Conservation (phyloP, 2,797 vertebrate species). For the Ispidina lecontei region DNA sequence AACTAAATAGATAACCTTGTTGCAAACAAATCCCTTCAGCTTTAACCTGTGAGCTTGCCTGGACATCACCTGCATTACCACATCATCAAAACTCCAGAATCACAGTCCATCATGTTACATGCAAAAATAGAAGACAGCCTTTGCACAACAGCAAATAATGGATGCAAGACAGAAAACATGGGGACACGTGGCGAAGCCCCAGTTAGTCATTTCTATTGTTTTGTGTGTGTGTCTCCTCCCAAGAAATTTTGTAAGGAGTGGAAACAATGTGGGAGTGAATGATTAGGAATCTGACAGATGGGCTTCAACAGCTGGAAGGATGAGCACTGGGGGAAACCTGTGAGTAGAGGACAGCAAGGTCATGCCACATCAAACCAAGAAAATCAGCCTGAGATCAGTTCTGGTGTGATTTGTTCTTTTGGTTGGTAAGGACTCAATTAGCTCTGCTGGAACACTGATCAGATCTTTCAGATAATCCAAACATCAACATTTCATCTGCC, state of each 20-base stretch:
- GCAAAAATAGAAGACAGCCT: background rate
- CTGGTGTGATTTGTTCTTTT: background rate
- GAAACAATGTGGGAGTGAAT: background rate
- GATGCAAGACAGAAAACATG: background rate
- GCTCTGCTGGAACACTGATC: background rate
- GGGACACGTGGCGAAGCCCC: background rate
- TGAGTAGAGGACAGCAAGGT: background rate
- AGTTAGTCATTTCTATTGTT: background rate
- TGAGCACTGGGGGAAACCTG: background rate
- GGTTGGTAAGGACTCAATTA: background rate
- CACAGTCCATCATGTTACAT: background rate
- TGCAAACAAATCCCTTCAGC: background rate
- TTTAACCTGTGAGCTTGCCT: background rate
- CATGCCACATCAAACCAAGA: background rate
- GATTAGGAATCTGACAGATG: background rate
- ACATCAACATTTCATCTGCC: background rate
- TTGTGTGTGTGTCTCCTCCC: accelerated
- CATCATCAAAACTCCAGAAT: background rate
- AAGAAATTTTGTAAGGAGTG: background rate
- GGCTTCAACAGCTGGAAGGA: background rate
- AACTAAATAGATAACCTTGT: background rate
- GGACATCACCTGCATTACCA: background rate
- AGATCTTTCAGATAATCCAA: background rate
- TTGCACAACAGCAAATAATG: background rate
- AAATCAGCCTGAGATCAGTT: background rate